A percentile compares a stretch with the other conserved stretches of the same genome.
Evolutionary conservation across 1,140 invertebrate species (phyloP).

Genomic region (Zaprionus tsacasi): DNA sequence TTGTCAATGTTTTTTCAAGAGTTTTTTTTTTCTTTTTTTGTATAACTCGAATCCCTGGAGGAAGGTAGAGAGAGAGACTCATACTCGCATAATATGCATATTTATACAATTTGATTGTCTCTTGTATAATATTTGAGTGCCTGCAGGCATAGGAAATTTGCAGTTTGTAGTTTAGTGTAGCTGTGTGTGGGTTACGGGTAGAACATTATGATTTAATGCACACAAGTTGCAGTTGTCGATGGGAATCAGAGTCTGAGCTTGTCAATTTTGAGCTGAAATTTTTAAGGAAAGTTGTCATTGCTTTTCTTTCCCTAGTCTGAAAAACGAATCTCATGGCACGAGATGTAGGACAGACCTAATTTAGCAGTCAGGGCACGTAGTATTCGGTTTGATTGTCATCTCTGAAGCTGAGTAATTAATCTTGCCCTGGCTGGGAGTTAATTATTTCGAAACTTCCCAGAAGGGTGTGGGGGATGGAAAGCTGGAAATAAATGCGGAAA

Average conservation of each 20-base stretch:
- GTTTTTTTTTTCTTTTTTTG: neutral
- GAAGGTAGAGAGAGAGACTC: neutral
- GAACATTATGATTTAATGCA: constrained; percentile 22
- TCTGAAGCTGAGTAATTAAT: neutral
- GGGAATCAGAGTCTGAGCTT: no score
- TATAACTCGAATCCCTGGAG: neutral
- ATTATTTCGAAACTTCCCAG: neutral
- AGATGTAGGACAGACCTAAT: neutral
- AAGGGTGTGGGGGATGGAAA: neutral
- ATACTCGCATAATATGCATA: neutral
- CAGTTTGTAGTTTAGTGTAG: constrained; percentile 5
- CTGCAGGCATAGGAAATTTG: neutral
- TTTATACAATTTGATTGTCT: constrained; percentile 34
- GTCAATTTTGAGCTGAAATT: no score
- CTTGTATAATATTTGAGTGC: constrained; percentile 3
- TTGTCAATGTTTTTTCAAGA: constrained; percentile 33
- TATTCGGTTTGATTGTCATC: neutral
- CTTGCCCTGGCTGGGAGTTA: neutral
- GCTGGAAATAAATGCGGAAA: neutral
- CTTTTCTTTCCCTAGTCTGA: neutral
- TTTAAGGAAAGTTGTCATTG: neutral
- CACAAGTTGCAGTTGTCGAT: neutral
- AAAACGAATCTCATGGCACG: neutral
- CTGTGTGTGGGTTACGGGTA: neutral
- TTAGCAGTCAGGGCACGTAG: neutral